Evolutionary conservation across 2,888 invertebrate species (phyloP), one percentile per base, ranked within the genome.

Genomic region (Synergus laeviventris): DNA sequence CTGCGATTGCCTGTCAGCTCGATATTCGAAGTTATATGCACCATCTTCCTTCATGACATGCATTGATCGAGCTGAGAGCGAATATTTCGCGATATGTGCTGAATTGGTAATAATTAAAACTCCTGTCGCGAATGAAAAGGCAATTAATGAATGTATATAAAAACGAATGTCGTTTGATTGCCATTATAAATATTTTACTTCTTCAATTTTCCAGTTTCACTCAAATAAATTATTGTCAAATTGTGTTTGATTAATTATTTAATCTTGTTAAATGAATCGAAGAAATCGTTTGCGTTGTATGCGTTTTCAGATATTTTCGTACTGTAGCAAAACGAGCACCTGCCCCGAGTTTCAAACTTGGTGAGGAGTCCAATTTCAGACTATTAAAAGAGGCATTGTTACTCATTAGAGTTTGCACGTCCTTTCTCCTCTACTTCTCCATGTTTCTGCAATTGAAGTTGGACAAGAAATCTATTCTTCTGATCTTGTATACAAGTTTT

Each of bases 11-110:
- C 18, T 62, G 16, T 62, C 36, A 62, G 38, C 18, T 62, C 38
- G n/a, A 62, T 62, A 62, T 38, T 62, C 38, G 61, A 62, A 38
- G 36, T 62, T 62, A 62, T 62, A 62, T 62, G 61, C 2, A 38
- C 8, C 36, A 38, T 62, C 62, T 62, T 61, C 61, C 18, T 24
- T 16, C 54, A 59, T 59, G 14, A 59, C 59, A 59, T 59, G 21
- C 59, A 59, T 14, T 59, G 59, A 21, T 59, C 59, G 21, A 59
- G 18, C 12, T 11, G 7, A 14, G 14, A 59, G 14, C 24, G 59
- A 59, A 59, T 24, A 59, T 59, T 59, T 21, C 1, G 11, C 56
- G 21, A 56, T 56, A 21, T 56, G 21, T n/a, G 14, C 14, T n/a
- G 49, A 31, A 4, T 56, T 56, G 3, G 9, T 56, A 21, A 21